Percentiles rank a stretch among this genome's conserved stretches.
These are phyloP conservation scores for Solenodon paradoxus DNA, from an alignment of 2,113 vertebrate genomes.

Conservation along the genomic window DNA sequence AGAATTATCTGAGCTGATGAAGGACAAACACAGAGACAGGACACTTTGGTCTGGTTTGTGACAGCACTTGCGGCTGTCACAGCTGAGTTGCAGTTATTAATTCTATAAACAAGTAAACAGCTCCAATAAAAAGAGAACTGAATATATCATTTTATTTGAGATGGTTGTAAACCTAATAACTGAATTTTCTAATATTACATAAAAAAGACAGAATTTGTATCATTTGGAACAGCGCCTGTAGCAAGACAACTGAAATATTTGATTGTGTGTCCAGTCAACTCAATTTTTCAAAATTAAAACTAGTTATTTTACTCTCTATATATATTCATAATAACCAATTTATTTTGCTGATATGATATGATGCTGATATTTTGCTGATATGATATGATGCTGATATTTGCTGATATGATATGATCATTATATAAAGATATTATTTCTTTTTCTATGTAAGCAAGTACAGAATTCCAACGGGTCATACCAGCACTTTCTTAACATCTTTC, in stretches of 20 bases:
- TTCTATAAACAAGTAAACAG: neutral
- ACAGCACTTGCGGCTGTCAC: neutral
- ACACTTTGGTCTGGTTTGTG: neutral
- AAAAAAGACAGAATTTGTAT: neutral
- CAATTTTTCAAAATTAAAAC: neutral
- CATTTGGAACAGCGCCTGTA: neutral
- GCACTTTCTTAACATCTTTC: neutral
- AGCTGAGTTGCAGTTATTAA: neutral
- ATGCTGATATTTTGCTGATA: neutral
- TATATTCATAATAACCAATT: neutral
- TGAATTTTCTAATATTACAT: neutral
- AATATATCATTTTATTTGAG: neutral
- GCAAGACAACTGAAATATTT: neutral
- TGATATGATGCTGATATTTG: neutral
- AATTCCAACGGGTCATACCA: neutral
- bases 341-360: neutral
- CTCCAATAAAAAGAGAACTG: neutral
- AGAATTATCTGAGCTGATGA: conserved; percentile 18
- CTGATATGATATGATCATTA: neutral
- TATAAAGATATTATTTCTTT: neutral
- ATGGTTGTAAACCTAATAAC: neutral
- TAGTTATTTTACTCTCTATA: neutral
- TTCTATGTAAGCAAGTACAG: neutral
- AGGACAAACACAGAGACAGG: neutral
- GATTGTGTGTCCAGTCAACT: neutral